A percentile compares a stretch with the other conserved stretches of the same genome.
Evolutionary conservation across 2,888 invertebrate genomes (phyloP).

Genomic region (Aspidiotus rigidus): DNA sequence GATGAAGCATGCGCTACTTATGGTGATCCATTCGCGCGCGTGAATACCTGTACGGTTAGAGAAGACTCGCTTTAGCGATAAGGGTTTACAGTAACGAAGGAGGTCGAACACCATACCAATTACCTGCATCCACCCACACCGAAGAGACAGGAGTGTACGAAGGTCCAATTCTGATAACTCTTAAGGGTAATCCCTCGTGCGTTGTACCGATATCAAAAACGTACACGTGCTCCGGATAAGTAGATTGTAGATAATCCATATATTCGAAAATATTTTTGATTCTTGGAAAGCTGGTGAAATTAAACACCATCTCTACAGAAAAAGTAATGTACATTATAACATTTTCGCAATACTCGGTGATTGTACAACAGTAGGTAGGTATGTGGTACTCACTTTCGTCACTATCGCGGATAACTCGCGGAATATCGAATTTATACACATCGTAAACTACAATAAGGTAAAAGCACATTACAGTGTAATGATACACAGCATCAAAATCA

Average conservation of each 20-base stretch:
- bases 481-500: too few species aligned
- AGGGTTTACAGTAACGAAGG: too few species aligned
- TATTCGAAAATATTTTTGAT: neutral
- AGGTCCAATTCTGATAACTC: conserved; percentile 47
- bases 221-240: neutral
- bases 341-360: too few species aligned
- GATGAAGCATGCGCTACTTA: conserved; percentile 65
- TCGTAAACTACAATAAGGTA: too few species aligned
- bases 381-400: too few species aligned
- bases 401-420: too few species aligned
- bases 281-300: conserved; percentile 6
- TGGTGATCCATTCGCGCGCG: conserved; percentile 81
- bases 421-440: too few species aligned
- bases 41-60: conserved; percentile 50
- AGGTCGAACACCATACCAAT: neutral
- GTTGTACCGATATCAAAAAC: conserved; percentile 58
- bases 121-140: conserved; percentile 46
- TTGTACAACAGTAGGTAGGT: too few species aligned
- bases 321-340: too few species aligned
- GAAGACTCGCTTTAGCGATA: too few species aligned
- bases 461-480: too few species aligned
- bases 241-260: conserved; percentile 3
- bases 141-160: conserved; percentile 39
- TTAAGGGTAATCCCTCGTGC: conserved; percentile 61
- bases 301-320: conserved; percentile 7